Evolutionary conservation across 2,113 vertebrate genomes (phyloP), one percentile per base, ranked within the genome.

Genomic region (Nansenia antarctica): DNA sequence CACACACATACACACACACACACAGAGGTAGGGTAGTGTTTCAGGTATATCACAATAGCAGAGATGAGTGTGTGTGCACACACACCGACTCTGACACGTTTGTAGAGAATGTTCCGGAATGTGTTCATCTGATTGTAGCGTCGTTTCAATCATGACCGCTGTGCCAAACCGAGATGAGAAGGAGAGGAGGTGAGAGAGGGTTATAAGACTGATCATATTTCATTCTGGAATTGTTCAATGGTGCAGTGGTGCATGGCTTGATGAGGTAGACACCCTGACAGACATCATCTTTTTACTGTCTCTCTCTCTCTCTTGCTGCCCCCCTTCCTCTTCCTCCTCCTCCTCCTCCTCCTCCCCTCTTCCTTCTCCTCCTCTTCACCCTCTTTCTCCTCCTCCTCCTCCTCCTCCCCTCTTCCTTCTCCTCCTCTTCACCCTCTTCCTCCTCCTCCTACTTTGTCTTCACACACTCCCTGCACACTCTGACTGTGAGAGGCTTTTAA

Each of bases 401-500:
- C 55, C 26, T 64, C n/a, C 0, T 20, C 52, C 26, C 45, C 22
- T 61, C 15, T 0, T n/a, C 31, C 22, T 12, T 22, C 9, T 64
- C 26, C 22, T 57, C 35, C 24, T n/a, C 37, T 26, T 29, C 11
- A 2, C 32, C 35, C 12, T 52, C 34, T 7, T 55, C 18, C 18
- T 55, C 59, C 20, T 55, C 35, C 30, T 20, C 30, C n/a, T n/a
- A n/a, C n/a, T n/a, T n/a, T n/a, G n/a, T n/a, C n/a, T n/a, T n/a
- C 65, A 76, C 78, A 82, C 83, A 82, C 80, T 77, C 67, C 69
- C 68, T 61, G 63, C 49, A 79, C 70, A 80, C 70, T 82, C 60
- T 70, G 26, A 22, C 53, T 63, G 35, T 66, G 52, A 78, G 39
- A 67, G 49, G 3, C 53, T 70, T 77, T 24, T 67, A 47, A 66